phyloP scores from a whole-genome alignment of 2,888 invertebrate species.

The Theristus sp. region DNA sequence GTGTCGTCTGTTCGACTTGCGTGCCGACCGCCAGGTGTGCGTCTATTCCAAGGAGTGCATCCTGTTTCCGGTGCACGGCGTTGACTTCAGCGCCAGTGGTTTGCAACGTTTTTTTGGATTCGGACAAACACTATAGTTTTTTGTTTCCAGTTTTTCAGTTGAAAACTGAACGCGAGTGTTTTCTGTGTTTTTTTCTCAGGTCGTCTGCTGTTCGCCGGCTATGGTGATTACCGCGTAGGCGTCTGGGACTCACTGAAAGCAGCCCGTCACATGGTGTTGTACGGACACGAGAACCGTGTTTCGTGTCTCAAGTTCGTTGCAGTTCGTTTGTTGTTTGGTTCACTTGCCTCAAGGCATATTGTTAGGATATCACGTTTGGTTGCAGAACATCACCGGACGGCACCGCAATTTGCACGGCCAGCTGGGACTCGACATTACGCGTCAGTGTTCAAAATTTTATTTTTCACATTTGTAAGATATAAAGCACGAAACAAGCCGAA shows the following conservation, averaged over 20 bases:
- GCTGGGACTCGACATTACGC: constrained; percentile 80
- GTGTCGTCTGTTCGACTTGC: constrained; percentile 86
- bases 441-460: constrained; percentile 33
- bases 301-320: constrained; percentile 21
- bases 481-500: too few relatives aligned
- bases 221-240: constrained; percentile 94
- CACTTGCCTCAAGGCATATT: not conserved
- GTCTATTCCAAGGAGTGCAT: constrained; percentile 88
- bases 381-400: constrained; percentile 70
- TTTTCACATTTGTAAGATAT: not conserved
- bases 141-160: too few relatives aligned
- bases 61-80: constrained; percentile 89
- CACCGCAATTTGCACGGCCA: constrained; percentile 84
- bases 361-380: not conserved
- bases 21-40: constrained; percentile 91
- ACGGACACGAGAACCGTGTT: constrained; percentile 26
- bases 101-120: not conserved
- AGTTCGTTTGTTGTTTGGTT: not conserved
- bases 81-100: constrained; percentile 89
- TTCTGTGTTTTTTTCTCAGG: constrained; percentile 35
- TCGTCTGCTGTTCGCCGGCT: constrained; percentile 85
- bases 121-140: too few relatives aligned
- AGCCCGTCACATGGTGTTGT: constrained; percentile 38
- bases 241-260: constrained; percentile 96
- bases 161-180: too few relatives aligned